Evolutionary conservation across 2,113 vertebrate genomes (phyloP).

Genomic region (Sinocyclocheilus grahami): DNA sequence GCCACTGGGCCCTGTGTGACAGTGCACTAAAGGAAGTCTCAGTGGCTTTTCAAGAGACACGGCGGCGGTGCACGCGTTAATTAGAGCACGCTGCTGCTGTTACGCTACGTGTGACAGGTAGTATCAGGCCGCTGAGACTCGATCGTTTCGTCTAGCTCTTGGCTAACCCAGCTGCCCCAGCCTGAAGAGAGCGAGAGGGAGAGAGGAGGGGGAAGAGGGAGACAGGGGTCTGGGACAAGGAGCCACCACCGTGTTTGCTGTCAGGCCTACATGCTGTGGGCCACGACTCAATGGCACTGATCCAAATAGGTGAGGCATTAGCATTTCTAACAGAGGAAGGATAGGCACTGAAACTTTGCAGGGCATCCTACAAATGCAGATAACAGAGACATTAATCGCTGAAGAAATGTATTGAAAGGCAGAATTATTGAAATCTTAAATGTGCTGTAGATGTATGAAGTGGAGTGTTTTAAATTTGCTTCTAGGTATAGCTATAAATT

Average conservation of each 20-base stretch:
- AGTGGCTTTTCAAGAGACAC: slow-evolving; percentile 72
- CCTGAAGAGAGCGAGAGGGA: slow-evolving; percentile 14
- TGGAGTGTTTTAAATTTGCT: neutral
- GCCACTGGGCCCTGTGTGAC: slow-evolving; percentile 65
- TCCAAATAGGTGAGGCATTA: slow-evolving; percentile 57
- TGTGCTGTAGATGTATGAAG: neutral
- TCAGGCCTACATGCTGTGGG: slow-evolving; percentile 46
- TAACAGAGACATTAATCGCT: neutral
- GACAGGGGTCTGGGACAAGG: slow-evolving; percentile 27
- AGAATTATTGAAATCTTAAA: neutral
- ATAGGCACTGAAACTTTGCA: slow-evolving; percentile 13
- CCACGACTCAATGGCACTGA: slow-evolving; percentile 50
- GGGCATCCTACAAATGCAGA: slow-evolving; percentile 34
- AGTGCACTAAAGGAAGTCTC: slow-evolving; percentile 74
- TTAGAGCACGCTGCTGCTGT: slow-evolving; percentile 72
- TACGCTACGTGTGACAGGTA: slow-evolving; percentile 57
- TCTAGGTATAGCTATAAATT: neutral
- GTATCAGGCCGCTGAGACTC: slow-evolving; percentile 39
- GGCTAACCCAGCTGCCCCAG: slow-evolving; percentile 46
- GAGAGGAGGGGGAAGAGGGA: slow-evolving; percentile 13
- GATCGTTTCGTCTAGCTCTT: slow-evolving; percentile 46
- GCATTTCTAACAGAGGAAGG: slow-evolving; percentile 23
- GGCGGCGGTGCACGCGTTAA: slow-evolving; percentile 69
- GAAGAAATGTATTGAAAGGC: neutral
- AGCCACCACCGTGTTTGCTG: slow-evolving; percentile 44